Conservation (phyloP, 1,140 invertebrate species). For the Drosophila bifasciata region DNA sequence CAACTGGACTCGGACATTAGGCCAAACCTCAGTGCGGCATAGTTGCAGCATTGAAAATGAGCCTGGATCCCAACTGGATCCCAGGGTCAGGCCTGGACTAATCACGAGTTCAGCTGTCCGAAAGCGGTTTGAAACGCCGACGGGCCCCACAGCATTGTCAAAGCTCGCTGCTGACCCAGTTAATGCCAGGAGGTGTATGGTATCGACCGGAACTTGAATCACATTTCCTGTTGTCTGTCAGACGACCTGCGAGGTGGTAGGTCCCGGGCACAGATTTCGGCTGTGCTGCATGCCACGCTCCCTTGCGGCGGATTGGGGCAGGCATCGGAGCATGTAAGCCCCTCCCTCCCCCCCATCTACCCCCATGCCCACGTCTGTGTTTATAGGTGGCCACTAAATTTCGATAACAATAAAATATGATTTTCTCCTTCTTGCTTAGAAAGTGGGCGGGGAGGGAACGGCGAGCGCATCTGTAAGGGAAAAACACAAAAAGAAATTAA, state of each 20-base stretch:
- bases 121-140: no score
- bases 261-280: not conserved
- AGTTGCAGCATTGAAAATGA: no score
- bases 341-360: not conserved
- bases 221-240: slow-evolving; percentile 25
- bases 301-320: no score
- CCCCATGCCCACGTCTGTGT: slow-evolving; percentile 21
- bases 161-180: slow-evolving; percentile 36
- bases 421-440: slow-evolving; percentile 55
- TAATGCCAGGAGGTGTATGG: slow-evolving; percentile 13
- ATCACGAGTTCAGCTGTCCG: no score
- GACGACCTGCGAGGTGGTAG: no score
- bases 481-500: slow-evolving; percentile 77
- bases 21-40: no score
- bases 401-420: slow-evolving; percentile 82
- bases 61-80: no score
- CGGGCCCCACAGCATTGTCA: slow-evolving; percentile 14
- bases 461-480: slow-evolving; percentile 4
- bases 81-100: not conserved
- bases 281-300: not conserved
- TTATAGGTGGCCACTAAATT: slow-evolving; percentile 68
- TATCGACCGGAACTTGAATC: slow-evolving; percentile 38
- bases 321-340: no score
- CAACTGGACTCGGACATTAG: no score
- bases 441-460: slow-evolving; percentile 4